Percentiles rank a stretch among this genome's conserved stretches.
Conservation (phyloP, 2,888 invertebrate genomes). For the Pachliopta kotzebuea region DNA sequence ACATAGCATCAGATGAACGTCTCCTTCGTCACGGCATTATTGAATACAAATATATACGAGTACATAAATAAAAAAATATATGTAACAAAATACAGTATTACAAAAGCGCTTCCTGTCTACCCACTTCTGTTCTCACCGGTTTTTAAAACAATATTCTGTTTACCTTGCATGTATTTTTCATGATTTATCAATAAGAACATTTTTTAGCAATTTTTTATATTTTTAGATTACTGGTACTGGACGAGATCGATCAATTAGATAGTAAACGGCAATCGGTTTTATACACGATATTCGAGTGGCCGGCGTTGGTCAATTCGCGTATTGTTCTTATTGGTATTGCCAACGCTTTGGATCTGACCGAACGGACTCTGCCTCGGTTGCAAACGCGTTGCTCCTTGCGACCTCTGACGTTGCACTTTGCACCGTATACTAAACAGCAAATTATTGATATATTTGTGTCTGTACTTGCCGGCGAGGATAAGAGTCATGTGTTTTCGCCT, state of each 20-base stretch:
- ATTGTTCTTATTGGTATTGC: slow-evolving; percentile 95
- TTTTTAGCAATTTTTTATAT: not conserved
- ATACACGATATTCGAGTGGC: slow-evolving; percentile 97
- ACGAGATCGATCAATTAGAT: slow-evolving; percentile 97
- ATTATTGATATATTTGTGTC: slow-evolving; percentile 92
- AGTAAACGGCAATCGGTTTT: slow-evolving; percentile 91
- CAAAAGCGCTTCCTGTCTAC: too few relatives aligned
- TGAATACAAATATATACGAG: too few relatives aligned
- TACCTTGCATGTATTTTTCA: too few relatives aligned
- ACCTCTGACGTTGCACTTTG: slow-evolving; percentile 91
- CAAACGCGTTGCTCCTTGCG: slow-evolving; percentile 87
- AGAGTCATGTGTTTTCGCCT: slow-evolving; percentile 86
- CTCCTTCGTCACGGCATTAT: too few relatives aligned
- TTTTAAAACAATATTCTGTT: too few relatives aligned
- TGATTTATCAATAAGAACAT: too few relatives aligned
- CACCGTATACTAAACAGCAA: slow-evolving; percentile 94
- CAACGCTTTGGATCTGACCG: slow-evolving; percentile 97
- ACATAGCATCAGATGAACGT: too few relatives aligned
- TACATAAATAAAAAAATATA: too few relatives aligned
- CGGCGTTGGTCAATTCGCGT: slow-evolving; percentile 83
- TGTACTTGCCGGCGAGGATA: slow-evolving; percentile 86
- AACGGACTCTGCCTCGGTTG: slow-evolving; percentile 92
- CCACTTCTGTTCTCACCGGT: too few relatives aligned
- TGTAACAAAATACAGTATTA: too few relatives aligned
- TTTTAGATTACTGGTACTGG: slow-evolving; percentile 88